These are phyloP conservation scores for Lepus oiostolus DNA, from an alignment of 2,797 vertebrate genomes.

Conservation along the genomic window DNA sequence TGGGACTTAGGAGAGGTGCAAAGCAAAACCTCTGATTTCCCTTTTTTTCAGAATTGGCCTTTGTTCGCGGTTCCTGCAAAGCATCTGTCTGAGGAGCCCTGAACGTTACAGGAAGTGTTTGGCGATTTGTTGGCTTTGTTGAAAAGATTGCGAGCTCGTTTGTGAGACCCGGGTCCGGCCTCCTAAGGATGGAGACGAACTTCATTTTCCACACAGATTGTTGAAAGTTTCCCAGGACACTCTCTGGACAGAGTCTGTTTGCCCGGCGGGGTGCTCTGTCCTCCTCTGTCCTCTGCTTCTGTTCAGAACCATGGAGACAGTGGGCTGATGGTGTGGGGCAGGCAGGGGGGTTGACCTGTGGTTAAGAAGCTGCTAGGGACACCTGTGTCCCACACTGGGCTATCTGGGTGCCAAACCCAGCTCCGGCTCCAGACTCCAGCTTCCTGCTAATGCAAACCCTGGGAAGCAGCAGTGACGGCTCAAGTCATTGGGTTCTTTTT, in stretches of 20 bases:
- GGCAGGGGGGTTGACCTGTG: not conserved
- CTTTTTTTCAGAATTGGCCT: not conserved
- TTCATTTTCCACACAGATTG: slow-evolving; percentile 31
- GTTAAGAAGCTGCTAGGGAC: too few species aligned
- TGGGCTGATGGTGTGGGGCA: not conserved
- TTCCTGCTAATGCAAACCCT: too few species aligned
- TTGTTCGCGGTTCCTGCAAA: not conserved
- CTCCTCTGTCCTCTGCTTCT: not conserved
- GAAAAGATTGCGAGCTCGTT: slow-evolving; percentile 42
- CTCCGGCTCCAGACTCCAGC: too few species aligned
- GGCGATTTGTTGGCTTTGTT: slow-evolving; percentile 33
- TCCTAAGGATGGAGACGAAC: slow-evolving; percentile 6
- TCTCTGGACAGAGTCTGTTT: not conserved
- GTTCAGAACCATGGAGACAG: not conserved
- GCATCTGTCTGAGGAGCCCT: not conserved
- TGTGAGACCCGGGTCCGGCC: not conserved
- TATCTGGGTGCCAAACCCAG: too few species aligned
- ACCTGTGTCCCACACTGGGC: too few species aligned
- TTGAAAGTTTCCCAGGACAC: not conserved
- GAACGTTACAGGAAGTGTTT: not conserved
- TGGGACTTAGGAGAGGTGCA: not conserved
- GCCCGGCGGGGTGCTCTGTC: not conserved
- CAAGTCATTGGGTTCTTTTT: too few species aligned
- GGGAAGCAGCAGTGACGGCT: too few species aligned
- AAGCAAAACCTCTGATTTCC: slow-evolving; percentile 1